phyloP scores from a whole-genome alignment of 2,888 invertebrate species.

The Pammene fasciana region DNA sequence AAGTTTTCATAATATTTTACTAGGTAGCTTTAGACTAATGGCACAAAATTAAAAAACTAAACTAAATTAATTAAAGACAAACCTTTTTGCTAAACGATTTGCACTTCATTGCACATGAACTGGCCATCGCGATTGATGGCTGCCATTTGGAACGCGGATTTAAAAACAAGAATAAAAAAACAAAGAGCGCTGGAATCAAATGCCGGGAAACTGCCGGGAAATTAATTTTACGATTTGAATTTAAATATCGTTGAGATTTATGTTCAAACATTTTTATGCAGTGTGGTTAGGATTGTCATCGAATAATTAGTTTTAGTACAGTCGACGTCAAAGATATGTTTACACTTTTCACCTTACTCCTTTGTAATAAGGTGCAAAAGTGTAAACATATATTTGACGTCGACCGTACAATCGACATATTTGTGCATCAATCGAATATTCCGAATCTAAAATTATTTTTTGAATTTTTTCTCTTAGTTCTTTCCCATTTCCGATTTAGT shows the following conservation, averaged over 20 bases:
- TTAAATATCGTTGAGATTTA: not conserved
- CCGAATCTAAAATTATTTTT: too few relatives aligned
- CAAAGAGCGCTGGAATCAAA: conserved; percentile 18
- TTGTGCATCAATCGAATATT: too few relatives aligned
- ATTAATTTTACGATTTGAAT: not conserved
- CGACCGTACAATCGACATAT: too few relatives aligned
- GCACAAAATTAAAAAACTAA: not conserved
- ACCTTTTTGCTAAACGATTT: conserved; percentile 13
- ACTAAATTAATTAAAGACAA: conserved; percentile 6
- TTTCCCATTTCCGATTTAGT: too few relatives aligned
- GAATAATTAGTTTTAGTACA: too few relatives aligned
- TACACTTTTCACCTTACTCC: too few relatives aligned
- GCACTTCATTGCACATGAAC: not conserved
- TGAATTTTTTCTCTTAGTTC: too few relatives aligned
- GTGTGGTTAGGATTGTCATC: too few relatives aligned
- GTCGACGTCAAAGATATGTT: too few relatives aligned
- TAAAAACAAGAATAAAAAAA: conserved; percentile 10
- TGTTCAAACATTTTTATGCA: not conserved
- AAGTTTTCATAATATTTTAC: too few relatives aligned
- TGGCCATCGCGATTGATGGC: conserved; percentile 17
- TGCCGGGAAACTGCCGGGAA: conserved; percentile 24
- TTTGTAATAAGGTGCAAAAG: too few relatives aligned
- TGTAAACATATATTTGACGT: too few relatives aligned
- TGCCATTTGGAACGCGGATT: conserved; percentile 4
- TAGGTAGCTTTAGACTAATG: not conserved